A percentile compares a stretch with the other conserved stretches of the same genome.
Conservation (phyloP, 2,888 invertebrate species). For the Drosophila kambysellisi region DNA sequence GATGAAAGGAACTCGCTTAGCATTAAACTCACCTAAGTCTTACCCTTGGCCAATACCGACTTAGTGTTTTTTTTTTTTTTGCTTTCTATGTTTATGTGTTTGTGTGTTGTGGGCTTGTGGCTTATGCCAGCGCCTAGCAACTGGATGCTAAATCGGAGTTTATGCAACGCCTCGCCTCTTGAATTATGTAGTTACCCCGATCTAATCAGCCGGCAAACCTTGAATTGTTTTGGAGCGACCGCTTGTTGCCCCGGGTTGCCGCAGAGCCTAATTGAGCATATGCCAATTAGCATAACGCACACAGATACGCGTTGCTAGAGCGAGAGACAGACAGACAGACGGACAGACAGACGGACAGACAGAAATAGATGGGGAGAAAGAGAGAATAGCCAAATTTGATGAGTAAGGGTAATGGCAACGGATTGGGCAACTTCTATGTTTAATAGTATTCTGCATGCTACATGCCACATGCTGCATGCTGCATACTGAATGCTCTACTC, state of each 20-base stretch:
- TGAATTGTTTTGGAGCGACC: slow-evolving; percentile 32
- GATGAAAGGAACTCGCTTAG: slow-evolving; percentile 11
- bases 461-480: neutral
- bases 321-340: neutral
- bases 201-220: slow-evolving; percentile 69
- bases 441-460: neutral
- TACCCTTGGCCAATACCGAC: slow-evolving; percentile 19
- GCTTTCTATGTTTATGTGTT: neutral
- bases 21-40: slow-evolving; percentile 3
- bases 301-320: slow-evolving; percentile 8
- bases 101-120: slow-evolving; percentile 9
- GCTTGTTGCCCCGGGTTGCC: slow-evolving; percentile 50
- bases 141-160: slow-evolving; percentile 47
- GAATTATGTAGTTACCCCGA: slow-evolving; percentile 72
- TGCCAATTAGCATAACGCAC: slow-evolving; percentile 74
- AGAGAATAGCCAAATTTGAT: neutral
- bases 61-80: neutral
- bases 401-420: slow-evolving; percentile 8
- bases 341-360: no score
- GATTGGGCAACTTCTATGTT: slow-evolving; percentile 13
- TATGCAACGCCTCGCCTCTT: slow-evolving; percentile 47
- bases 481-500: neutral
- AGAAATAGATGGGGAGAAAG: neutral
- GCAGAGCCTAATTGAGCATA: slow-evolving; percentile 75
- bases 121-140: slow-evolving; percentile 72